Percentiles rank a stretch among this genome's conserved stretches.
These are phyloP conservation scores for Cryptotermes secundus DNA, from an alignment of 1,140 invertebrate species.

Conservation along the genomic window DNA sequence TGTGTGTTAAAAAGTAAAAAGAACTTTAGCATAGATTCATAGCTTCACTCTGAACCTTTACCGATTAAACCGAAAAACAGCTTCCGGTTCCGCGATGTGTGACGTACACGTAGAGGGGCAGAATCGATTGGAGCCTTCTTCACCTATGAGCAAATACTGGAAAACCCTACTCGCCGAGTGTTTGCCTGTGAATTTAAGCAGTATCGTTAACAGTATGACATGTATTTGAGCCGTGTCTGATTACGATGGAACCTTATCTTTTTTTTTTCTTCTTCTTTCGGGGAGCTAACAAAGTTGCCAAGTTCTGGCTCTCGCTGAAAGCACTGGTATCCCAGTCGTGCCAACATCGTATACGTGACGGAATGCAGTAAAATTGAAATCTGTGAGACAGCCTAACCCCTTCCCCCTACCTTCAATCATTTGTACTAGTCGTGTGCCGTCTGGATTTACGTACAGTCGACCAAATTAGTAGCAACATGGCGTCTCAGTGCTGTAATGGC, in stretches of 20 bases:
- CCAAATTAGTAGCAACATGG: neutral
- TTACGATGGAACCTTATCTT: neutral
- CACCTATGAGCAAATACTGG: no score
- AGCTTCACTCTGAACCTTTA: no score
- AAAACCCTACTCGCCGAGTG: no score
- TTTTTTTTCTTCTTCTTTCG: neutral
- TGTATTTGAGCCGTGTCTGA: neutral
- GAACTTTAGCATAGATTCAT: no score
- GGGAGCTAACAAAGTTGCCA: neutral
- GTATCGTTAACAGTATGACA: neutral
- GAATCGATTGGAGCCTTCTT: no score
- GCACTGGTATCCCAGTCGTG: neutral
- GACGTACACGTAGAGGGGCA: no score
- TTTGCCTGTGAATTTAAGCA: neutral
- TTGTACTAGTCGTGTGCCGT: neutral
- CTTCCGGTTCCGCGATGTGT: no score
- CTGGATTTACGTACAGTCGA: neutral
- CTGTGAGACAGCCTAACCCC: neutral
- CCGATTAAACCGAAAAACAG: no score
- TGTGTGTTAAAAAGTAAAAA: no score
- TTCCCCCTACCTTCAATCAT: neutral
- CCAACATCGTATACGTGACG: neutral
- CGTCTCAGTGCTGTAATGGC: no score
- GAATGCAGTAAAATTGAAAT: neutral
- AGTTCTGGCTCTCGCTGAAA: neutral